These are phyloP conservation scores for Sapajus apella DNA, from an alignment of 2,113 vertebrate genomes.

Conservation along the genomic window DNA sequence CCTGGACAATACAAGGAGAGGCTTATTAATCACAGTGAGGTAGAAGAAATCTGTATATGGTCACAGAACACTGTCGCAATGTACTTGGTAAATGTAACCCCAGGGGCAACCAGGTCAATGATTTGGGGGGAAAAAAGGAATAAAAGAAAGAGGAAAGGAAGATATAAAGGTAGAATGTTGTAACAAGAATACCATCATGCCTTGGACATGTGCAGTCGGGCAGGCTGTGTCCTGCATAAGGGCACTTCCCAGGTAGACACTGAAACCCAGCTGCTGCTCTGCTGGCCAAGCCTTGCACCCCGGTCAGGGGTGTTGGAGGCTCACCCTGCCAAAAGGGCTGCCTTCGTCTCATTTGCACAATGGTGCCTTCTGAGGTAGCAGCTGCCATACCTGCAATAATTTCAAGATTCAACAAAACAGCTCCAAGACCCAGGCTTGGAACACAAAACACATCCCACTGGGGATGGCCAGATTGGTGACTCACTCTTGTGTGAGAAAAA, in stretches of 20 bases:
- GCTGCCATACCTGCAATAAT: neutral
- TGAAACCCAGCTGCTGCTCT: neutral
- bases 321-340: neutral
- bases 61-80: neutral
- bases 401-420: neutral
- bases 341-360: neutral
- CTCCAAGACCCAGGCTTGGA: neutral
- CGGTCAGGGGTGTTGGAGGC: neutral
- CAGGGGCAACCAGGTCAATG: neutral
- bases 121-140: neutral
- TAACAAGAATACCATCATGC: neutral
- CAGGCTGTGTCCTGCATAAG: neutral
- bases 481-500: neutral
- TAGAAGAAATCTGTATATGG: rapidly evolving
- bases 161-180: neutral
- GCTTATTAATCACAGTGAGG: neutral
- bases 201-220: no score
- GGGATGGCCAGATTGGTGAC: neutral
- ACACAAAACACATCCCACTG: neutral
- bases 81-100: neutral
- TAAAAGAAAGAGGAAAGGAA: neutral
- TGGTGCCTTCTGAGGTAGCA: neutral
- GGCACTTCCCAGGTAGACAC: neutral
- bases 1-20: neutral
- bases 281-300: no score